Percentiles rank a stretch among this genome's conserved stretches.
Evolutionary conservation across 1,140 invertebrate species (phyloP).

Genomic region (Thereuonema tuberculata): DNA sequence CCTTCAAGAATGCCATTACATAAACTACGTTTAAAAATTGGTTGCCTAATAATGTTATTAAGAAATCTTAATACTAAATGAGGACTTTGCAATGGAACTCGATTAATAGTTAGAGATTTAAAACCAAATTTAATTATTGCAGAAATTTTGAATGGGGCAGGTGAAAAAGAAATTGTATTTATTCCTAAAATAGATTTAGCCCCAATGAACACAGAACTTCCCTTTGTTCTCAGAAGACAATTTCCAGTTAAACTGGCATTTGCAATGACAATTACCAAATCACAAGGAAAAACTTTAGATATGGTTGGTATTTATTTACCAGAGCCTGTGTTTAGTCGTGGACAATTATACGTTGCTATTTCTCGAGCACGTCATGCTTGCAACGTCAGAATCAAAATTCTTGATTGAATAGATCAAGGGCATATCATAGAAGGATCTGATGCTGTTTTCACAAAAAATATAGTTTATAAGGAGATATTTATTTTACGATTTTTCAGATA

Average conservation of each 20-base stretch:
- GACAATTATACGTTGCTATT: constrained; percentile 30
- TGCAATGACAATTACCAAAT: constrained; percentile 39
- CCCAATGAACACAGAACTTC: background rate
- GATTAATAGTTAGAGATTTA: background rate
- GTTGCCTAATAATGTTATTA: background rate
- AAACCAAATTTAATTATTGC: background rate
- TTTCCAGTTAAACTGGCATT: constrained; percentile 36
- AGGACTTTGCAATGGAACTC: background rate
- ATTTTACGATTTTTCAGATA: too few relatives aligned
- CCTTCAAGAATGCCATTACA: background rate
- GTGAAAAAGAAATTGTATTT: background rate
- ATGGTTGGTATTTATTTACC: constrained; percentile 25
- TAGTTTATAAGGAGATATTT: background rate
- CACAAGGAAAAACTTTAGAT: constrained; percentile 33
- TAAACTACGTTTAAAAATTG: background rate
- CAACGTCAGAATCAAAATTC: background rate
- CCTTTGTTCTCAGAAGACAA: constrained; percentile 20
- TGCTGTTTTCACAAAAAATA: background rate
- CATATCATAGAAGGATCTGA: background rate
- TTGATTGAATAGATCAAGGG: background rate
- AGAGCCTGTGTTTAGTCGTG: constrained; percentile 25
- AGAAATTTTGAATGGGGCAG: background rate
- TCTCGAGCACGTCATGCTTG: background rate
- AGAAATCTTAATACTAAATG: background rate
- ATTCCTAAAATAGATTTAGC: background rate